phyloP scores from a whole-genome alignment of 2,888 invertebrate genomes.

The Perizoma flavofasciatum region DNA sequence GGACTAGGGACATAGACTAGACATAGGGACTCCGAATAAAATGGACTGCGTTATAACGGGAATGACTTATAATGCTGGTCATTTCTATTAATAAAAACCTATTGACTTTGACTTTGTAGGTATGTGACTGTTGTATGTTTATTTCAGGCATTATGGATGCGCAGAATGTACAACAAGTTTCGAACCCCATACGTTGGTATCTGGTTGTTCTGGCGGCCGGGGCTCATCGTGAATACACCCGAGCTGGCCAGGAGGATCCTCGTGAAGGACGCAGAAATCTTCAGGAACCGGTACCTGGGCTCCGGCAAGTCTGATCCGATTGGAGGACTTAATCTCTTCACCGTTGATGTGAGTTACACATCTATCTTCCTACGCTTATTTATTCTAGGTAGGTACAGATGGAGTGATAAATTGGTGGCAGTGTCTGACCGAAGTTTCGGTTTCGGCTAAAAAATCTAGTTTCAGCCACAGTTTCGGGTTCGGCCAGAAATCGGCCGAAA shows the following conservation, averaged over 20 bases:
- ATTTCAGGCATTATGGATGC: conserved; percentile 54
- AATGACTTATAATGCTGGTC: no score
- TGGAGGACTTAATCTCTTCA: conserved; percentile 57
- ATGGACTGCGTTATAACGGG: no score
- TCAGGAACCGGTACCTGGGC: conserved; percentile 54
- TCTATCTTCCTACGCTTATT: neutral
- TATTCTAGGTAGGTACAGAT: no score
- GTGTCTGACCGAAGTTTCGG: no score
- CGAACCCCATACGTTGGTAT: conserved; percentile 58
- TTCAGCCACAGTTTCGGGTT: no score
- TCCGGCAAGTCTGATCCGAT: conserved; percentile 59
- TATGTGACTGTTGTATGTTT: neutral
- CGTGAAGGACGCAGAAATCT: conserved; percentile 58
- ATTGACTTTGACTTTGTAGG: no score
- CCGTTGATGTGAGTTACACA: conserved; percentile 54
- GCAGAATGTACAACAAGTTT: conserved; percentile 47
- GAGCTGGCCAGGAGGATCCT: conserved; percentile 58
- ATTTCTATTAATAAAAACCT: no score
- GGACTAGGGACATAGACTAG: no score
- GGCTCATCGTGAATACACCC: conserved; percentile 58
- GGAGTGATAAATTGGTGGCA: no score
- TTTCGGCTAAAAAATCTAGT: no score
- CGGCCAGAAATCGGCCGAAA: no score
- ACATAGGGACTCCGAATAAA: no score
- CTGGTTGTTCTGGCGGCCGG: conserved; percentile 66